Evolutionary conservation across 2,113 vertebrate species (phyloP).

Genomic region (Gasterosteus nipponicus): DNA sequence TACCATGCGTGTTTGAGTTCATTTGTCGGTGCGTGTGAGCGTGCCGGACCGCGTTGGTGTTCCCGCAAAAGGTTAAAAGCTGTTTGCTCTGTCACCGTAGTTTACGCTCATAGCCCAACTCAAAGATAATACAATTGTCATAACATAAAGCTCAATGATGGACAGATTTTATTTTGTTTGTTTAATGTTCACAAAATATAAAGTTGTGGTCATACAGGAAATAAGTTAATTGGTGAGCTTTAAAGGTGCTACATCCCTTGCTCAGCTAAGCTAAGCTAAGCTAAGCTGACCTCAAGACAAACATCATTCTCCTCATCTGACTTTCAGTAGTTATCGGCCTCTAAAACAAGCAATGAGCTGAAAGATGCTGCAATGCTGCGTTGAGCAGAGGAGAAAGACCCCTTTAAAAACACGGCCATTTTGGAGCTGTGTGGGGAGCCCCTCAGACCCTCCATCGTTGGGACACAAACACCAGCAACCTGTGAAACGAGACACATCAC

Average conservation of each 20-base stretch:
- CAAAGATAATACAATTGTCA: background rate
- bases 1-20: background rate
- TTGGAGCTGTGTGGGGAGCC: conserved; percentile 40
- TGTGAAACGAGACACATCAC: conserved; percentile 70
- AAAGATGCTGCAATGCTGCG: background rate
- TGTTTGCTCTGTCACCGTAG: background rate
- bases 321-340: background rate
- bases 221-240: background rate
- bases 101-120: background rate
- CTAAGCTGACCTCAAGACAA: background rate
- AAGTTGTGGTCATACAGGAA: background rate
- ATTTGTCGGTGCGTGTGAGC: no score
- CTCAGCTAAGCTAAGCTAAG: background rate
- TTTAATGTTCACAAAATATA: background rate
- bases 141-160: background rate
- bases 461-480: conserved; percentile 52
- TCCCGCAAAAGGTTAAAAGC: background rate
- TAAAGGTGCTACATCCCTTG: background rate
- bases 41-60: no score
- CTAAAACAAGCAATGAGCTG: conserved; percentile 18
- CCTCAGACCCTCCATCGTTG: conserved; percentile 18
- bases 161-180: background rate
- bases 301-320: background rate
- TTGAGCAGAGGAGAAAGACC: background rate
- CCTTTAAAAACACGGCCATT: conserved; percentile 16